Evolutionary conservation across 2,113 vertebrate genomes (phyloP).

Genomic region (Chloropsis cyanopogon): DNA sequence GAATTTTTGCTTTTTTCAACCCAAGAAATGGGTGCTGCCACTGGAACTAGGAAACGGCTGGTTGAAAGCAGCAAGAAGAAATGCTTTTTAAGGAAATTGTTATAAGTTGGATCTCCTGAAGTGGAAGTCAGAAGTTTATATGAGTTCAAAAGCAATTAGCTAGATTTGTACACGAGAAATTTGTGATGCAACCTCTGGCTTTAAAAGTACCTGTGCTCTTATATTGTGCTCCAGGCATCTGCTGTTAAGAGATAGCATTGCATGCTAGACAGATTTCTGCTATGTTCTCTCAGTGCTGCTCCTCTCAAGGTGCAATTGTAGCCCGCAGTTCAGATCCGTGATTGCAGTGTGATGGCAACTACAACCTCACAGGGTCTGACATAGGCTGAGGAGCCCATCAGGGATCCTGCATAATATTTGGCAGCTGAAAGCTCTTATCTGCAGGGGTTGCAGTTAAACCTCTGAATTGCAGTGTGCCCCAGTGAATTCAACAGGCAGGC

Average conservation of each 20-base stretch:
- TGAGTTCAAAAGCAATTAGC: not conserved
- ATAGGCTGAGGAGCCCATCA: slow-evolving; percentile 29
- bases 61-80: not conserved
- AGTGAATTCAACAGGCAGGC: not conserved
- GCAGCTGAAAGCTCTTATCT: slow-evolving; percentile 12
- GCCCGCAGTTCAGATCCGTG: not conserved
- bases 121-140: not conserved
- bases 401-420: slow-evolving; percentile 19
- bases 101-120: not conserved
- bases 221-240: not conserved
- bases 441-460: slow-evolving; percentile 28
- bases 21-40: not conserved
- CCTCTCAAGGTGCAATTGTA: slow-evolving; percentile 9
- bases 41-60: not conserved
- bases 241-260: not conserved
- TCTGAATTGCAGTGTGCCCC: not conserved
- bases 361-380: not conserved
- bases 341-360: not conserved
- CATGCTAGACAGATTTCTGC: slow-evolving; percentile 13
- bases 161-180: not conserved
- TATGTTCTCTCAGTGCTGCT: not conserved
- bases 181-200: not conserved
- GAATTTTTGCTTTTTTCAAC: not conserved
- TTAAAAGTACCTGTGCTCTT: not conserved
- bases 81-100: not conserved